Evolutionary conservation across 2,113 vertebrate species (phyloP), one percentile per base, ranked within the genome.

Genomic region (Ptyas mucosa): DNA sequence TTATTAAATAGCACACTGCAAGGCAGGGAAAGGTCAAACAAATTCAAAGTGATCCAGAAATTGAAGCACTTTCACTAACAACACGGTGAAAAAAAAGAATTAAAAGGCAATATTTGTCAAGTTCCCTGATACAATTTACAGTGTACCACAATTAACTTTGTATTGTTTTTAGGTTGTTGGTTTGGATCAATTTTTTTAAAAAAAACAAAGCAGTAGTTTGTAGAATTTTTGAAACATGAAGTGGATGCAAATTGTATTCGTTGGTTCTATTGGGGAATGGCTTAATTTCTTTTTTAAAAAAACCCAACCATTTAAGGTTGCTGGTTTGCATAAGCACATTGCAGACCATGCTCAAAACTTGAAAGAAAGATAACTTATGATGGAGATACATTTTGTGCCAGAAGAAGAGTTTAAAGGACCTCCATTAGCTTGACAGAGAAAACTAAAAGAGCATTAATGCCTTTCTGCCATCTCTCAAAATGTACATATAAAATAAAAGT

Each of bases 381-480:
- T 97, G 98, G 98, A 98, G 98, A 98, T 98, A 97, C 96, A 98
- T 98, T 97, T 98, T 98, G 97, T 98, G 98, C 98, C 98, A 98
- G 98, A 97, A 97, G 96, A 97, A 98, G 98, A 97, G 97, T 97
- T 98, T 97, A 98, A 97, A 98, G 97, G 98, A 98, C 98, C 98
- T 98, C 98, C 98, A 98, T 98, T 98, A 98, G 97, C 97, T 97
- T 97, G 98, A 98, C 96, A 97, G 97, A 96, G 97, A 97, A 97
- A 96, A 97, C 97, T 97, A 98, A 98, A 98, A 98, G 97, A 98
- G 97, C 97, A 97, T 97, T 96, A 98, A 97, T 97, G 97, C 98
- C 97, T 96, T 97, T 97, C 96, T 97, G 97, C 98, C 98, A 98
- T 98, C 98, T 98, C 98, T 98, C 98, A 98, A 98, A 98, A 98